Evolutionary conservation across 2,113 vertebrate genomes (phyloP), one percentile per base, ranked within the genome.

Genomic region (Alaudala cheleensis): DNA sequence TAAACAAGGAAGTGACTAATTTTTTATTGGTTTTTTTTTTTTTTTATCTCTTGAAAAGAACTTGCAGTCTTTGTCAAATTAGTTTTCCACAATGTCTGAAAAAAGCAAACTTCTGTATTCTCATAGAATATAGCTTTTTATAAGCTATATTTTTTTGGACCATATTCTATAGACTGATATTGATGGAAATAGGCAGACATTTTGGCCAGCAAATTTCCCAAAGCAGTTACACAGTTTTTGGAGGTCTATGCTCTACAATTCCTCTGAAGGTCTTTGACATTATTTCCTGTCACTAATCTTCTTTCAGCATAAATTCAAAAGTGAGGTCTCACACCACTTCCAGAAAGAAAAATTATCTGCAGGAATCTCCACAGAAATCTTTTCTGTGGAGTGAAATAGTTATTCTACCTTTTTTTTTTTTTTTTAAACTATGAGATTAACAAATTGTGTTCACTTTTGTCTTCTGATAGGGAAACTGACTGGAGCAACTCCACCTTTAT

Each of bases 231-330:
- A 23, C 12, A 12, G 12, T 23, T 87, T 73, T 74, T 50, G 2
- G 10, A 72, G 3, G 12, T n/a, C 20, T 15, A 18, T 49, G 23
- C 9, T 74, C 13, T 74, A 33, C 2, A 28, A 2, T 44, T 70
- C 16, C 42, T 77, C 11, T 1, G 1, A 9, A 73, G 9, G 7
- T 25, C 5, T 56, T 40, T 33, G 28, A 5, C 1, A 51, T 23
- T 71, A 8, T 54, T 74, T 23, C 4, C 4, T 28, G 7, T 31
- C 7, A 21, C 10, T 70, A 5, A 34, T 67, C 61, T 58, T 53
- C 25, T 71, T 73, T 28, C 20, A 11, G 10, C 40, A 19, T 3
- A 10, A 3, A 22, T 57, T 83, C 23, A 54, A 61, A 62, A 29
- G 4, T 50, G 2, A 49, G 6, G 9, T 34, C 22, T 76, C 62